These are phyloP conservation scores for Lymantria dispar DNA, from an alignment of 2,888 invertebrate species.

Conservation along the genomic window DNA sequence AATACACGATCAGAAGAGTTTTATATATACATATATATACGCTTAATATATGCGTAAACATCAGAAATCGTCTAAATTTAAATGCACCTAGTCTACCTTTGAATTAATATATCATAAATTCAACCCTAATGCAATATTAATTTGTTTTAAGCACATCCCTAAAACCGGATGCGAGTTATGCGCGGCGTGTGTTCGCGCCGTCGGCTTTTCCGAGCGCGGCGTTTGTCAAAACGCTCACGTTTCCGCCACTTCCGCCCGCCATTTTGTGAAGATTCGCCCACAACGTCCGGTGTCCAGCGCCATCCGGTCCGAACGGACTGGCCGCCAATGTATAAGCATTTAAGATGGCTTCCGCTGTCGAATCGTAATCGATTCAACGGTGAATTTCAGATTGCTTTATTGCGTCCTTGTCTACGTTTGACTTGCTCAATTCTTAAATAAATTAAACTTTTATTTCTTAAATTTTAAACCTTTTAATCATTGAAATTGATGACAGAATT, in stretches of 20 bases:
- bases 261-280: slow-evolving; percentile 74
- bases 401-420: background rate
- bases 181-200: slow-evolving; percentile 53
- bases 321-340: slow-evolving; percentile 77
- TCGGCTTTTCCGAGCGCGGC: slow-evolving; percentile 59
- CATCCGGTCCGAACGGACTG: slow-evolving; percentile 51
- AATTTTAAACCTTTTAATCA: no score
- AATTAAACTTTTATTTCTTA: no score
- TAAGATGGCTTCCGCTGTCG: slow-evolving; percentile 53
- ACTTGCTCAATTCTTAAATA: no score
- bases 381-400: slow-evolving; percentile 12
- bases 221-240: slow-evolving; percentile 81
- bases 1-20: no score
- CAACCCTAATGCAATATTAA: background rate
- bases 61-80: no score
- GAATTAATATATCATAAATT: background rate
- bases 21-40: no score
- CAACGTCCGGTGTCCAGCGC: slow-evolving; percentile 56
- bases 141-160: slow-evolving; percentile 18
- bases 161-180: slow-evolving; percentile 54
- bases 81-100: background rate
- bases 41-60: no score
- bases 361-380: slow-evolving; percentile 31
- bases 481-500: no score
- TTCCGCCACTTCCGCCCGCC: slow-evolving; percentile 73